Evolutionary conservation across 2,113 vertebrate genomes (phyloP).

Genomic region (Lampris megalopsis): DNA sequence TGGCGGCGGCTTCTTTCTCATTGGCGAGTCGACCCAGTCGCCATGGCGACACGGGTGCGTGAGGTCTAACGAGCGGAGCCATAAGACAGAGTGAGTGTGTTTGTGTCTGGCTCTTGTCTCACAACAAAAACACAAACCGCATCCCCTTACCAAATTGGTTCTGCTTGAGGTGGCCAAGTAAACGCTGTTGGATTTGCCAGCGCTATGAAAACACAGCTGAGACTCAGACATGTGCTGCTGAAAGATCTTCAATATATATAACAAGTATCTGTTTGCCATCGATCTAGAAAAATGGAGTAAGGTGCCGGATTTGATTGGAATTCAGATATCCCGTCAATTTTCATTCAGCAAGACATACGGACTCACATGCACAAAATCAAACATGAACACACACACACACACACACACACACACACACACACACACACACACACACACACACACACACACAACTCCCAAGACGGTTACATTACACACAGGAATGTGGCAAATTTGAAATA

Average conservation of each 20-base stretch:
- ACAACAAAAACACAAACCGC: slow-evolving; percentile 51
- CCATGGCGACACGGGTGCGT: slow-evolving; percentile 71
- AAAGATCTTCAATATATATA: not conserved
- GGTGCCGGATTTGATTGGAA: slow-evolving; percentile 9
- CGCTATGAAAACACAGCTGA: slow-evolving; percentile 19
- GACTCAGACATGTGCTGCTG: slow-evolving; percentile 8
- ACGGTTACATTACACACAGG: slow-evolving; percentile 1
- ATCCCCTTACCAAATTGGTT: slow-evolving; percentile 50
- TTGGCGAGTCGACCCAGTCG: slow-evolving; percentile 57
- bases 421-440: slow-evolving; percentile 21
- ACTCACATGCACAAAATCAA: no score
- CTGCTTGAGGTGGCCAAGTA: slow-evolving; percentile 37
- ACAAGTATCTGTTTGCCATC: slow-evolving; percentile 3
- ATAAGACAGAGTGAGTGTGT: slow-evolving; percentile 45
- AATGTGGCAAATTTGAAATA: slow-evolving; percentile 56
- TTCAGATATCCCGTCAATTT: slow-evolving; percentile 21
- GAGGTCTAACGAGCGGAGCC: slow-evolving; percentile 58
- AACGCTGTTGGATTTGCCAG: slow-evolving; percentile 24
- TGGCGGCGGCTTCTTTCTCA: slow-evolving; percentile 64
- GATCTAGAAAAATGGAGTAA: not conserved
- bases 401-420: slow-evolving; percentile 6
- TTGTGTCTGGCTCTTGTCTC: slow-evolving; percentile 32
- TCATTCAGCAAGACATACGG: slow-evolving; percentile 29
- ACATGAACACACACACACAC: slow-evolving; percentile 13
- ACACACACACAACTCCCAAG: not conserved